phyloP scores from a whole-genome alignment of 2,797 vertebrate genomes.

The Thaleichthys pacificus region DNA sequence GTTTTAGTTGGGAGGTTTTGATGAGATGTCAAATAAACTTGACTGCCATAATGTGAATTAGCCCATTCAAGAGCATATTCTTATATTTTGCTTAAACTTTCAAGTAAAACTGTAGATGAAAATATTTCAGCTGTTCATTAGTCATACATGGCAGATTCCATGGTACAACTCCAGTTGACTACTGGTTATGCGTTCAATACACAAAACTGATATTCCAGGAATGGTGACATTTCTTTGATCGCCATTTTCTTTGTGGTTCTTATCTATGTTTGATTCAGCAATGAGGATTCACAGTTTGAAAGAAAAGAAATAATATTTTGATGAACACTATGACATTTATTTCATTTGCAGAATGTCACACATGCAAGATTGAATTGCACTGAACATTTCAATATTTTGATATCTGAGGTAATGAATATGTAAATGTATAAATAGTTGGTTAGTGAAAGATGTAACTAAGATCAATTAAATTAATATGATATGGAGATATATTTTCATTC shows the following conservation, averaged over 20 bases:
- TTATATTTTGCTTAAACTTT: neutral
- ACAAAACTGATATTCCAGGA: constrained; percentile 45
- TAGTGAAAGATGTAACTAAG: no score
- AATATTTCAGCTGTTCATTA: constrained; percentile 34
- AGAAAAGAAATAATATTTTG: constrained; percentile 65
- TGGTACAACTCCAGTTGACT: constrained; percentile 19
- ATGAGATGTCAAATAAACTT: neutral
- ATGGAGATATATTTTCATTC: constrained; percentile 39
- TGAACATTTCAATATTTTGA: constrained; percentile 38
- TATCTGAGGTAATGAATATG: constrained; percentile 10
- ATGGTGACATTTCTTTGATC: constrained; percentile 51
- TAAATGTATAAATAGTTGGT: no score
- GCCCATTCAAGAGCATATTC: neutral
- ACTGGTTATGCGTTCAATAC: constrained; percentile 46
- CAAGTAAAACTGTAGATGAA: constrained; percentile 1
- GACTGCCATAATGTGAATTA: no score
- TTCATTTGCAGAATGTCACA: constrained; percentile 47
- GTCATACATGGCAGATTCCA: neutral
- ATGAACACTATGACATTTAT: constrained; percentile 67
- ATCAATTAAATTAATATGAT: neutral
- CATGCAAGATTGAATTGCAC: constrained; percentile 43
- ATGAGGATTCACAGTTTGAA: constrained; percentile 54
- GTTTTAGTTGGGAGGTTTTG: no score
- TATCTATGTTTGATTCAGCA: constrained; percentile 57
- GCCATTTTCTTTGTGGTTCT: constrained; percentile 47